phyloP scores from a whole-genome alignment of 2,797 vertebrate species.

The Numenius phaeopus region DNA sequence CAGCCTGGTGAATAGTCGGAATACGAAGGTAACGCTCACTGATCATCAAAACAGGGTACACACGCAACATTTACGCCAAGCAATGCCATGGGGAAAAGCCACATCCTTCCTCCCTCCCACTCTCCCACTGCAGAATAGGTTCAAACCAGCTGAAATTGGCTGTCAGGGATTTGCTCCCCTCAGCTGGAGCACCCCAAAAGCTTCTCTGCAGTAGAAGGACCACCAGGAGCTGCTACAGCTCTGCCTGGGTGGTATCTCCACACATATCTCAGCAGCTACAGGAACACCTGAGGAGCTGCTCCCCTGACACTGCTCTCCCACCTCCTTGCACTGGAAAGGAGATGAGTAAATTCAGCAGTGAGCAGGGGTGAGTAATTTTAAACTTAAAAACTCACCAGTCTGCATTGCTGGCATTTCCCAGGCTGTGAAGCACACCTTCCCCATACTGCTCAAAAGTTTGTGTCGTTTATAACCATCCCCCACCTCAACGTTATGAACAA shows the following conservation, averaged over 20 bases:
- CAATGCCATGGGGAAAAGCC: accelerated
- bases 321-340: neutral
- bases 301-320: accelerated
- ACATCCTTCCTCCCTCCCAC: neutral
- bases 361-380: neutral
- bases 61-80: neutral
- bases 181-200: neutral
- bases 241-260: accelerated
- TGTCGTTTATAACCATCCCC: neutral
- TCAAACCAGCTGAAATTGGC: neutral
- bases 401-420: neutral
- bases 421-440: neutral
- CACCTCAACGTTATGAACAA: neutral
- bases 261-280: neutral
- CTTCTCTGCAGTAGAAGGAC: neutral
- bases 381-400: neutral
- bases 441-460: neutral
- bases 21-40: accelerated
- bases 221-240: accelerated
- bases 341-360: neutral
- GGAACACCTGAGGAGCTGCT: neutral
- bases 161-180: neutral
- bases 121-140: neutral
- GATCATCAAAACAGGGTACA: neutral
- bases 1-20: neutral